These are phyloP conservation scores for Sycophila texana DNA, from an alignment of 2,888 invertebrate genomes.

Conservation along the genomic window DNA sequence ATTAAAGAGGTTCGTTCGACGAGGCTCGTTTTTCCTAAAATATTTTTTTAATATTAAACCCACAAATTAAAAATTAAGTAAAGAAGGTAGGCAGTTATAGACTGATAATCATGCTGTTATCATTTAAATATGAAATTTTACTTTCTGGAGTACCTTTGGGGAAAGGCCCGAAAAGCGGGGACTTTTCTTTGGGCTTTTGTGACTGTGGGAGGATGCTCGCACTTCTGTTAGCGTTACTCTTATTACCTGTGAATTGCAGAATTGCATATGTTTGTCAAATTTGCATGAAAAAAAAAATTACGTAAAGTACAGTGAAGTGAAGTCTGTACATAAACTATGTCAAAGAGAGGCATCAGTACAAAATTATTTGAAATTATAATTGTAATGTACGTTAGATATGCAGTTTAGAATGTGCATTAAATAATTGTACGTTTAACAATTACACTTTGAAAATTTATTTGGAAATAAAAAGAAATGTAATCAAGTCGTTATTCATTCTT, in stretches of 20 bases:
- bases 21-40: slow-evolving; percentile 81
- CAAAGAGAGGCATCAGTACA: too few relatives aligned
- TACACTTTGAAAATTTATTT: not conserved
- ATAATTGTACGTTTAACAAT: too few relatives aligned
- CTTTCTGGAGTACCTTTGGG: slow-evolving; percentile 80
- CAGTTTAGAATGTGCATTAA: too few relatives aligned
- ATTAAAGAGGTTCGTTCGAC: slow-evolving; percentile 94
- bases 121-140: slow-evolving; percentile 8
- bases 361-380: too few relatives aligned
- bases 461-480: not conserved
- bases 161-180: slow-evolving; percentile 84
- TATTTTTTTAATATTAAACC: not conserved
- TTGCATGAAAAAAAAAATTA: too few relatives aligned
- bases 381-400: too few relatives aligned
- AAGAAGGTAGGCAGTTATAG: not conserved
- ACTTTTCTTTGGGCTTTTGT: slow-evolving; percentile 76
- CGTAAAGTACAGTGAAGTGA: too few relatives aligned
- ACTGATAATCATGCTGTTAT: not conserved
- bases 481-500: slow-evolving; percentile 58
- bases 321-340: too few relatives aligned
- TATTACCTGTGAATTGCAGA: slow-evolving; percentile 67
- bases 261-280: slow-evolving; percentile 14
- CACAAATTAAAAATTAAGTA: not conserved
- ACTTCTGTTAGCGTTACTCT: slow-evolving; percentile 66
- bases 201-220: slow-evolving; percentile 35